Evolutionary conservation across 2,888 invertebrate genomes (phyloP), one percentile per base, ranked within the genome.

Genomic region (Mimumesa dahlbomi): DNA sequence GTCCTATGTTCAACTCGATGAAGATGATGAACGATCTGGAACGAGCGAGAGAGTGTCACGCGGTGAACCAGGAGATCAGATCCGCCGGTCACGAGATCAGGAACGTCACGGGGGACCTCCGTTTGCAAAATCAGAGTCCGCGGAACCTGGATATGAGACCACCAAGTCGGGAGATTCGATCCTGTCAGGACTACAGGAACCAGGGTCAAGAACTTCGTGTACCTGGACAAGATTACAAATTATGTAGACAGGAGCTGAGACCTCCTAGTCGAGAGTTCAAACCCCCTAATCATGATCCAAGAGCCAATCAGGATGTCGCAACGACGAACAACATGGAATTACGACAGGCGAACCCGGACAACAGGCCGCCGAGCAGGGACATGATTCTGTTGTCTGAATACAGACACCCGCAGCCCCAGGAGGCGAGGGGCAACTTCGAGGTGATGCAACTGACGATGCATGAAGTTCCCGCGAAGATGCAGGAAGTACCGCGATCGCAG

Each of bases 241-340:
- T 77, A 31, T 74, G 70, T 16, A 56, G 73, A 5, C 79, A 77
- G 48, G 85, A 85, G 21, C 16, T 82, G 18, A 78, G 82, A 48
- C 72, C 84, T n/a, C 75, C 82, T n/a, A 80, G 75, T 52, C 76
- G 76, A 9, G 85, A 85, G 22, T 82, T 82, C 46, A 85, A 84
- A 52, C 74, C 73, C 0, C 57, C 75, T 13, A 63, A 61, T 40
- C 71, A 75, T 4, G 84, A 85, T 42, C 34, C 61, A 29, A 71
- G 79, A 22, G 42, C 71, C 1, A 62, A 46, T 34, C 81, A 76
- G 36, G 81, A 81, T 5, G 52, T 79, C 16, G 22, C 54, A 2
- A 46, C 71, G 2, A 21, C 68, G 6, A 43, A 52, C 18, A 68
- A 53, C 18, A 61, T 72, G 2, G 82, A 81, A 21, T 67, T 77